Base-by-base conservation (phyloP, 1,140 invertebrate species). In the Dysdera silvatica region DNA sequence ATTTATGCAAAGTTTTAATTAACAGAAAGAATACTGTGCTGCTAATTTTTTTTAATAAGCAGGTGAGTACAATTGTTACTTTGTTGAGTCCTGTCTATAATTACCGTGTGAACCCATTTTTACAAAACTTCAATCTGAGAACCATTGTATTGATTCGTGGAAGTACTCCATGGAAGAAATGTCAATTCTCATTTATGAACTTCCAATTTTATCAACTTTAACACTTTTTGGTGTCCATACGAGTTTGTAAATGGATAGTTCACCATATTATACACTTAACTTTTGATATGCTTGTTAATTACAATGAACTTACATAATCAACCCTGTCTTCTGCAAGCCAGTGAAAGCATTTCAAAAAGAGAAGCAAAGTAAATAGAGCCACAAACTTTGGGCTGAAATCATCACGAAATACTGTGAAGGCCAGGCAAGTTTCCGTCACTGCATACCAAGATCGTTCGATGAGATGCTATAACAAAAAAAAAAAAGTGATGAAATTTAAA, bases 321-420 rank as follows among this genome's bases (percentile, higher is more conserved):
- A 99, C 94, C 75, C 97, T 82, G 73, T 99, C 96, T 79, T 99
- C 97, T 32, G 92, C 92, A 18, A 99, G 78, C 97, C 97, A 99
- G 81, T 99, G 97, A 80, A 99, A 99, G 77, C 94, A 95, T 81
- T 99, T 99, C 16, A 99, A 77, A 77, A 99, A 98, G 37, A 99
- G 80, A 31, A 99, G 81, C 20, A 99, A 80, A 12, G 95, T 98
- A 76, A 99, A 99, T 37, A 98, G 79, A 14, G 94, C 94, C 72
- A 99, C 92, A 82, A 99, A 99, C 74, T 93, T 91, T 18, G 94
- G 92, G 80, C 93, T 98, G 74, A 99, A 98, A 74, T 99, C 96
- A 82, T 99, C 96, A 72, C 95, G 83, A 77, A 99, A 99, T 3
- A 99, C 94, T 54, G 97, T 99, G 73, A 99, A 99, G 26, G 95